A percentile compares a stretch with the other conserved stretches of the same genome.
phyloP scores from a whole-genome alignment of 2,888 invertebrate genomes.

The Rotaria macrura region DNA sequence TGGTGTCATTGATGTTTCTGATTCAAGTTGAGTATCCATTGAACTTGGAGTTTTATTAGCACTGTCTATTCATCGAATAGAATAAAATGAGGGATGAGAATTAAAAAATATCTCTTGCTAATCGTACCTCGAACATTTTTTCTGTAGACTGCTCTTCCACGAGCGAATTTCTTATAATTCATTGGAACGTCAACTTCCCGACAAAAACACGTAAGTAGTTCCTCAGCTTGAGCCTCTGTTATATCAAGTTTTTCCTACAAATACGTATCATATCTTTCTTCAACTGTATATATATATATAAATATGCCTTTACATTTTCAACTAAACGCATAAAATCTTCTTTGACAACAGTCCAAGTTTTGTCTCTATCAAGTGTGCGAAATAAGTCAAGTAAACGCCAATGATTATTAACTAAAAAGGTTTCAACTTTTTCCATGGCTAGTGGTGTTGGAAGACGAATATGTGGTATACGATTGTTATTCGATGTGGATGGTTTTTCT shows the following conservation, averaged over 20 bases:
- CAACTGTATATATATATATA: no score
- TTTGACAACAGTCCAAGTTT: slow-evolving; percentile 30
- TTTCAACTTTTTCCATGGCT: slow-evolving; percentile 27
- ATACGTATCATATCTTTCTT: neutral
- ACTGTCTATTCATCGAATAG: neutral
- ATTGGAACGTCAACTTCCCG: neutral
- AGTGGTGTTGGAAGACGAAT: neutral
- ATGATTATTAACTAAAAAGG: slow-evolving; percentile 20
- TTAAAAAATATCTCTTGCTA: neutral
- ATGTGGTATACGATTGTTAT: neutral
- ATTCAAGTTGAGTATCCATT: neutral
- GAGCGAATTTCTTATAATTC: slow-evolving; percentile 7
- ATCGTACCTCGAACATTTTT: no score
- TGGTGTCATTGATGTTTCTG: neutral
- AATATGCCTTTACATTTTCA: neutral
- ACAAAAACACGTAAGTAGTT: neutral
- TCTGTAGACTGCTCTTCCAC: neutral
- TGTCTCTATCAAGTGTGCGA: slow-evolving; percentile 24
- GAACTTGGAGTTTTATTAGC: neutral
- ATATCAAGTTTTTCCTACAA: neutral
- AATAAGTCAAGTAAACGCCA: slow-evolving; percentile 33
- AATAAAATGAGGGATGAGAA: neutral
- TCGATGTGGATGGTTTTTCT: neutral
- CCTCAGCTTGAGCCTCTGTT: neutral
- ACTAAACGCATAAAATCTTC: slow-evolving; percentile 27